Base-by-base conservation (phyloP, 2,113 vertebrate genomes). In the Ciconia stormi region DNA sequence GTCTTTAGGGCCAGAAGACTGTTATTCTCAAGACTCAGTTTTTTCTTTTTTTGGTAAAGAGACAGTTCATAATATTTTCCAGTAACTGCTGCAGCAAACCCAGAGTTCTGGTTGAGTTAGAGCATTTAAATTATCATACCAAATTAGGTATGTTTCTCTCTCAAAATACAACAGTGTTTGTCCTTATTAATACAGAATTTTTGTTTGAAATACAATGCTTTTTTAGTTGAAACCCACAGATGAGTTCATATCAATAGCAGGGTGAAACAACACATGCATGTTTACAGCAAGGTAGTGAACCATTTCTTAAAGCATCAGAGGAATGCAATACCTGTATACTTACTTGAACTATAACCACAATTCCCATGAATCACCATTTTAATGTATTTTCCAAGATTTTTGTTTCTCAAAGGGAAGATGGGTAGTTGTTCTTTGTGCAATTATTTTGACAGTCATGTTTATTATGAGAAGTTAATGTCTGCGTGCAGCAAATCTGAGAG, bases 31-130 rank as follows among this genome's bases (percentile, higher is more conserved):
- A 66, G 25, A 50, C 49, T 79, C 1, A 22, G 16, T 67, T 91
- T 81, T 85, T 72, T 91, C 58, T 95, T 93, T 87, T 91, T 95
- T 96, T 94, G 87, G 85, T 93, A 90, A 93, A 91, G 72, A 83
- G 56, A 83, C 55, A 55, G 42, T 82, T 94, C 47, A 34, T 52
- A 89, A 38, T 70, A 86, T 83, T 96, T 97, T 94, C 87, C 95
- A 95, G 80, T 50, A 87, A 90, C 46, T n/a, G 46, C 50, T 73
- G 66, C 55, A 90, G 77, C 89, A 90, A 82, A 56, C 62, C 46
- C 66, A 85, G 53, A 80, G 46, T 65, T 83, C 74, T 95, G 38
- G 55, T 76, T 55, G 18, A 85, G 46, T 78, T 58, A 58, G 11
- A 77, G 50, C 53, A 70, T 36, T 92, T 67, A 66, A 69, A 86